phyloP scores from a whole-genome alignment of 2,797 vertebrate species.

The Cynodonichthys magdalenae region DNA sequence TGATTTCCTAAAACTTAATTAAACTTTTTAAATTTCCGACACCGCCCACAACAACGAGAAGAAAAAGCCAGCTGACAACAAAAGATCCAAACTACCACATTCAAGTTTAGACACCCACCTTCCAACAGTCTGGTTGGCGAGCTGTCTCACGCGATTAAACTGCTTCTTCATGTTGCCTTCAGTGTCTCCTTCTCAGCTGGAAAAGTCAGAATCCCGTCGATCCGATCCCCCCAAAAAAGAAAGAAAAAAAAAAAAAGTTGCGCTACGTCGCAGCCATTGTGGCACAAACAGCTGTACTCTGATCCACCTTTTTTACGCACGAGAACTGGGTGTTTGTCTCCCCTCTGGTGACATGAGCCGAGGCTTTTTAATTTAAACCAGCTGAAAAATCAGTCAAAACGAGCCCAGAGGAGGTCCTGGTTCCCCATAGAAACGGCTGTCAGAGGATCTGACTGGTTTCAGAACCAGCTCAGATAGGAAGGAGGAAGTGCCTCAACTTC shows the following conservation, averaged over 20 bases:
- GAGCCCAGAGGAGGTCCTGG: neutral
- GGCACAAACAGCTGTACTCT: constrained; percentile 33
- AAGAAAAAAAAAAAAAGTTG: constrained; percentile 24
- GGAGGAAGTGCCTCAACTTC: constrained; percentile 84
- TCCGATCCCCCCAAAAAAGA: constrained; percentile 44
- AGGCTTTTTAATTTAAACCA: neutral
- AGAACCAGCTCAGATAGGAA: constrained; percentile 58
- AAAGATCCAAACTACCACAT: constrained; percentile 2
- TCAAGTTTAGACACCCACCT: constrained; percentile 74
- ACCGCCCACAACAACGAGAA: constrained; percentile 37
- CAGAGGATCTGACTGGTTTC: constrained; percentile 22
- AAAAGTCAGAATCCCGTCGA: constrained; percentile 53
- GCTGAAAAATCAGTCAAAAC: constrained; percentile 11
- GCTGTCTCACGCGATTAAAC: constrained; percentile 95
- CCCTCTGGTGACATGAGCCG: constrained; percentile 25
- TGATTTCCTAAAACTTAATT: neutral
- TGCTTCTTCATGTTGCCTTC: constrained; percentile 91
- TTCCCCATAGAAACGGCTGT: constrained; percentile 38
- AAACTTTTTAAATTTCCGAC: constrained; percentile 31
- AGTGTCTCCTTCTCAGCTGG: constrained; percentile 25
- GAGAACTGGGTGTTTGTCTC: neutral
- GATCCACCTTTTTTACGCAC: constrained; percentile 18
- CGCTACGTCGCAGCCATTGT: constrained; percentile 76
- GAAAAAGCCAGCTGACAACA: constrained; percentile 13
- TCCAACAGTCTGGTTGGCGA: constrained; percentile 97